A percentile compares a stretch with the other conserved stretches of the same genome.
Conservation (phyloP, 2,888 invertebrate genomes). For the Sinhomidia bicolor region DNA sequence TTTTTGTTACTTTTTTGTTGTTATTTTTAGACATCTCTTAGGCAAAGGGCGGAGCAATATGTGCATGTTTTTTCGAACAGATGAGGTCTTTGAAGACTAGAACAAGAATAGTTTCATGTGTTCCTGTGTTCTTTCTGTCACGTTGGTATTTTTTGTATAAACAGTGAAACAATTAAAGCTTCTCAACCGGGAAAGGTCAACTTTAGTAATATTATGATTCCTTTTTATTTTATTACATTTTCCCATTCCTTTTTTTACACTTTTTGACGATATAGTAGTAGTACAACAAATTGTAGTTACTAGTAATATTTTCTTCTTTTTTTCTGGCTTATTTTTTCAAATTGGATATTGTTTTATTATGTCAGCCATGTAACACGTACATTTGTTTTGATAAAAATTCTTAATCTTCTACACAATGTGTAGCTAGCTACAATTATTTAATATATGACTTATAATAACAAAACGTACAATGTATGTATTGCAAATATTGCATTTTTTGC, state of each 20-base stretch:
- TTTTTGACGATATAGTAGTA: not conserved
- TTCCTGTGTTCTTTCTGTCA: too few species aligned
- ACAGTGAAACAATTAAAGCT: not conserved
- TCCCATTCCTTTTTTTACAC: not conserved
- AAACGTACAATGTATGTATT: not conserved
- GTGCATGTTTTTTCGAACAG: not conserved
- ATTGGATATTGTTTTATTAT: too few species aligned
- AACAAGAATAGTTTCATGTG: too few species aligned
- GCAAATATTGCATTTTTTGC: not conserved
- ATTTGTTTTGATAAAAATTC: not conserved
- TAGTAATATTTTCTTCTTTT: not conserved
- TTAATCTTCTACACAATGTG: not conserved
- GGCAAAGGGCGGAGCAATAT: not conserved
- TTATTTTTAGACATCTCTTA: not conserved
- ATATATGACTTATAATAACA: not conserved
- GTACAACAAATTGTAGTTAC: too few species aligned
- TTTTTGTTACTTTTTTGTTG: not conserved
- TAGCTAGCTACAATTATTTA: not conserved
- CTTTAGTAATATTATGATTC: too few species aligned
- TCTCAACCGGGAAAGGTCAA: too few species aligned
- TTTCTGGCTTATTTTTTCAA: not conserved
- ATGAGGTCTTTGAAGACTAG: not conserved
- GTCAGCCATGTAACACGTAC: not conserved
- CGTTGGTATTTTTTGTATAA: not conserved
- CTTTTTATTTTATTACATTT: too few species aligned